Evolutionary conservation across 2,888 invertebrate species (phyloP), one percentile per base, ranked within the genome.

Genomic region (Pelosia muscerda): DNA sequence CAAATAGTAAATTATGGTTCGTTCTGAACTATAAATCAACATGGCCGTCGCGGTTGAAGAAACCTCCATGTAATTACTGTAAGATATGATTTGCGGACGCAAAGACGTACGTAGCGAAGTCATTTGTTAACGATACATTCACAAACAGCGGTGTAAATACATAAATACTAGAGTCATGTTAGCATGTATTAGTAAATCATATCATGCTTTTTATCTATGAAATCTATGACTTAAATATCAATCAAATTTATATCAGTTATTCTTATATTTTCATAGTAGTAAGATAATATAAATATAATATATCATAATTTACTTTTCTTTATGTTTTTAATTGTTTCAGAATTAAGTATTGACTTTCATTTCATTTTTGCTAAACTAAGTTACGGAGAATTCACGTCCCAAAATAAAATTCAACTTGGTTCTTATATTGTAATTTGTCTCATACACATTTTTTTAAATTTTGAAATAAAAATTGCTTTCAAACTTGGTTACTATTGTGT

Each of bases 11-110:
- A 78, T 71, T 71, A 72, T 65, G 63, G 59, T 61, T 65, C 31
- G 66, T 68, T 66, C n/a, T 60, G 15, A 11, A 9, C 56, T 68
- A 79, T 79, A 79, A 81, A 79, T 79, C 71, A 77, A 31, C 38
- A 54, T 67, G 77, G 63, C 59, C 19, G 63, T 56, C 31, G 70
- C 70, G 70, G 80, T 73, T 70, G 69, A 81, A 81, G 77, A 73
- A 79, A 77, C 78, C 70, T 59, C 75, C 77, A 81, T 79, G 77
- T 77, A 79, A 81, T 81, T 79, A 77, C 68, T 63, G 57, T 66
- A 62, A 75, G 73, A 81, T 79, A 79, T 81, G 82, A 79, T 71
- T 81, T 73, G 75, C 66, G 66, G 70, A 75, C 80, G 72, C 34
- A 60, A 79, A 79, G 82, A 75, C 73, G 71, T 74, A 68, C 68